Conservation (phyloP, 1,140 invertebrate species). For the Frieseomelitta varia region DNA sequence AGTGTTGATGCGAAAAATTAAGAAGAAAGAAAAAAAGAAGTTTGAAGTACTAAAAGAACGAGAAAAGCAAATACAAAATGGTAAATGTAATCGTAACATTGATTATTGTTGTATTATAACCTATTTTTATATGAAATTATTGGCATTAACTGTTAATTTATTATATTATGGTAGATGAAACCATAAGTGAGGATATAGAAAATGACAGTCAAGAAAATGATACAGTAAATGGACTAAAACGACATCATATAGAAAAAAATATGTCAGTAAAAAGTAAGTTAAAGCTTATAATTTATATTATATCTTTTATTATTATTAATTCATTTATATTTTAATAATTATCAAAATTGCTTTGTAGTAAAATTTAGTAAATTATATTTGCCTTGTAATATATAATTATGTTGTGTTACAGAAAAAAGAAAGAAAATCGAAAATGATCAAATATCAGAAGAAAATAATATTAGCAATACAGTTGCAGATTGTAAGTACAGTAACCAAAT, state of each 20-base stretch:
- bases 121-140: slow-evolving; percentile 33
- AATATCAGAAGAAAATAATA: slow-evolving; percentile 21
- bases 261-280: slow-evolving; percentile 61
- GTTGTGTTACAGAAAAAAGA: slow-evolving; percentile 29
- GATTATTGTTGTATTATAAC: not conserved
- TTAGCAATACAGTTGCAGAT: slow-evolving; percentile 13
- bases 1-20: slow-evolving; percentile 90
- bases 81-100: slow-evolving; percentile 29
- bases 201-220: slow-evolving; percentile 47
- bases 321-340: not conserved
- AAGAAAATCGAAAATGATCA: slow-evolving; percentile 17
- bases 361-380: not conserved
- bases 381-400: not conserved
- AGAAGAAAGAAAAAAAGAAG: slow-evolving; percentile 89
- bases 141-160: slow-evolving; percentile 48
- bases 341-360: not conserved
- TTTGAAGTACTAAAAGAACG: slow-evolving; percentile 84
- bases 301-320: no score
- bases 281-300: not conserved
- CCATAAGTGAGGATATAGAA: slow-evolving; percentile 64
- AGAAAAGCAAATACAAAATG: slow-evolving; percentile 75
- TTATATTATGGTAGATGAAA: slow-evolving; percentile 69
- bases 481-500: slow-evolving; percentile 52
- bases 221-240: slow-evolving; percentile 26
- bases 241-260: slow-evolving; percentile 38